These are phyloP conservation scores for Tyto alba DNA, from an alignment of 2,113 vertebrate species.

Conservation along the genomic window DNA sequence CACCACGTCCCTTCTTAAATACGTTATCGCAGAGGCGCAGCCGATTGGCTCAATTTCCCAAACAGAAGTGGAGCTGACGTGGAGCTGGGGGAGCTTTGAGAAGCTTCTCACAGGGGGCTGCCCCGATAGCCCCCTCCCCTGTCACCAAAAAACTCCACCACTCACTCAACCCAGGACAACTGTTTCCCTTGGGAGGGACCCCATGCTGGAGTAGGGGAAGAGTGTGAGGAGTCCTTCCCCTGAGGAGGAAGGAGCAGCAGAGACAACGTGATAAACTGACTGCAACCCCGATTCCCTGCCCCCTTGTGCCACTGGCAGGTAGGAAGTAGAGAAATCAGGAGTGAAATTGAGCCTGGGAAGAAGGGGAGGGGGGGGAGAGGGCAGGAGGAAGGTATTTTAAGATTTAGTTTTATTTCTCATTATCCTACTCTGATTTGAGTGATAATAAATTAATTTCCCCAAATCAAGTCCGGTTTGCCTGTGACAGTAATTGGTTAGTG, in stretches of 20 bases:
- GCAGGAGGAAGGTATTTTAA: background rate
- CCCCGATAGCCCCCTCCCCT: too few relatives aligned
- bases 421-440: background rate
- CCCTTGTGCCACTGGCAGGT: background rate
- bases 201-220: too few relatives aligned
- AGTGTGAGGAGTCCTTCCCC: background rate
- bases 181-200: too few relatives aligned
- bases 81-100: too few relatives aligned
- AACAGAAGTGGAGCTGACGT: too few relatives aligned
- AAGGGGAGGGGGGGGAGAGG: background rate
- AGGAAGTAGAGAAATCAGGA: background rate
- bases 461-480: background rate
- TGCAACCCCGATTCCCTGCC: background rate
- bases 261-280: background rate
- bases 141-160: too few relatives aligned
- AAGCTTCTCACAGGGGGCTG: too few relatives aligned
- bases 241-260: background rate
- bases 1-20: too few relatives aligned
- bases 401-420: background rate
- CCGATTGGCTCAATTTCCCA: too few relatives aligned
- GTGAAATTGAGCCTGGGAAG: background rate
- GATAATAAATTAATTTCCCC: background rate
- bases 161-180: too few relatives aligned
- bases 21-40: too few relatives aligned
- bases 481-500: background rate